Evolutionary conservation across 2,113 vertebrate species (phyloP), one percentile per base, ranked within the genome.

Genomic region (Morone saxatilis): DNA sequence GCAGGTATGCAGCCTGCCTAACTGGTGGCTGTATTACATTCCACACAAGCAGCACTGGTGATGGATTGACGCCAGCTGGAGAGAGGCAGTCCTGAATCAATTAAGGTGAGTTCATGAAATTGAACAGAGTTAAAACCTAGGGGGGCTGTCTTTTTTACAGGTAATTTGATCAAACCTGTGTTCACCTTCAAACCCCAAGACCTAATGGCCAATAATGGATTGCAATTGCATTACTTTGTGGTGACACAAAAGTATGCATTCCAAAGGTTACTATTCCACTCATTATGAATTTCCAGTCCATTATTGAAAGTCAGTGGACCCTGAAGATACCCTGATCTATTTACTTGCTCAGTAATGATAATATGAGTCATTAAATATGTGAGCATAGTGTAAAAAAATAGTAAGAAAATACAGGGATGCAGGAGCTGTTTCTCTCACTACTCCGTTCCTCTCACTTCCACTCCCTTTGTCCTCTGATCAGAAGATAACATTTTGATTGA

Each of bases 61-160:
- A 95, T 95, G 92, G 93, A 95, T 94, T 93, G 92, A 92, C 19
- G 91, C 89, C 90, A 91, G 91, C 88, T 90, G 87, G 88, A 89
- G 84, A 83, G 88, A 91, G 91, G 92, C 93, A 94, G 92, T 84
- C 86, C 87, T 90, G 90, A 94, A 95, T 94, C 93, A 93, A 95
- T 93, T 91, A 92, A 86, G 76, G 76, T 76, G 85, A 92, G 86
- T 92, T 92, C 91, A 93, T 94, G 92, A 94, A 93, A 94, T 83
- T 89, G 91, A 91, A 83, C 84, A 83, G 78, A 88, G 89, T 84
- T 83, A 79, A 88, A 92, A 86, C 50, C 67, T 20, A 12, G 56
- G 67, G 56, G 74, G 69, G 47, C 19, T 40, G 61, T 67, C 54
- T 69, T 56, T 45, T 79, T 66, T 70, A 72, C 7, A 7, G n/a